Evolutionary conservation across 2,888 invertebrate genomes (phyloP).

Genomic region (Sipha maydis): DNA sequence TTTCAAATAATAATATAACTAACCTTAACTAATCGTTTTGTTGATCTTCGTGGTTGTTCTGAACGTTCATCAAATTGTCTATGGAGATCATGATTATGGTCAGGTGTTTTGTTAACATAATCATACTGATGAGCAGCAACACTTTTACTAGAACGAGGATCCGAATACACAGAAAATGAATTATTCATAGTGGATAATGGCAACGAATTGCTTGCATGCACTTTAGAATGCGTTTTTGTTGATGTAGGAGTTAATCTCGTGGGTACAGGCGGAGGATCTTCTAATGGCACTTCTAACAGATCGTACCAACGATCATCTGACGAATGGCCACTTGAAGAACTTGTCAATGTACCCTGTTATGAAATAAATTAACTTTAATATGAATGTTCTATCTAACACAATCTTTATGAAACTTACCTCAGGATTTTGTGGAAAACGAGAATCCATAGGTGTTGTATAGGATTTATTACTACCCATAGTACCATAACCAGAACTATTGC

Average conservation of each 20-base stretch:
- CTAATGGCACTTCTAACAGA: slow-evolving; percentile 68
- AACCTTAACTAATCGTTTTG: slow-evolving; percentile 58
- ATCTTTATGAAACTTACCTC: slow-evolving; percentile 66
- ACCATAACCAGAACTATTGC: slow-evolving; percentile 85
- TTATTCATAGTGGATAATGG: slow-evolving; percentile 66
- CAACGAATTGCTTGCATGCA: slow-evolving; percentile 68
- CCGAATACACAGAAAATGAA: slow-evolving; percentile 63
- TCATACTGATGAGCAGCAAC: slow-evolving; percentile 48
- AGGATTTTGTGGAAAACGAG: slow-evolving; percentile 67
- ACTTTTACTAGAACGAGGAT: slow-evolving; percentile 51
- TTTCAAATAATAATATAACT: neutral
- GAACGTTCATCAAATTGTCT: slow-evolving; percentile 55
- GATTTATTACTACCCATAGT: slow-evolving; percentile 74
- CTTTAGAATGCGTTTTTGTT: slow-evolving; percentile 67
- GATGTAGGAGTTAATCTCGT: slow-evolving; percentile 67
- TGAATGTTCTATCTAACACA: neutral
- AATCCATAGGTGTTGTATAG: slow-evolving; percentile 67
- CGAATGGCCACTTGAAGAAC: slow-evolving; percentile 75
- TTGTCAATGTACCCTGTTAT: slow-evolving; percentile 72
- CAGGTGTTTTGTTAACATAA: slow-evolving; percentile 51
- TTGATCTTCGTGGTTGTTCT: slow-evolving; percentile 56
- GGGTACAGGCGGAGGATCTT: slow-evolving; percentile 71
- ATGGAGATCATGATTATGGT: slow-evolving; percentile 54
- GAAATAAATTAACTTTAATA: neutral
- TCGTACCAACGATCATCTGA: slow-evolving; percentile 75